Evolutionary conservation across 2,888 invertebrate species (phyloP).

Genomic region (Conistra vaccinii): DNA sequence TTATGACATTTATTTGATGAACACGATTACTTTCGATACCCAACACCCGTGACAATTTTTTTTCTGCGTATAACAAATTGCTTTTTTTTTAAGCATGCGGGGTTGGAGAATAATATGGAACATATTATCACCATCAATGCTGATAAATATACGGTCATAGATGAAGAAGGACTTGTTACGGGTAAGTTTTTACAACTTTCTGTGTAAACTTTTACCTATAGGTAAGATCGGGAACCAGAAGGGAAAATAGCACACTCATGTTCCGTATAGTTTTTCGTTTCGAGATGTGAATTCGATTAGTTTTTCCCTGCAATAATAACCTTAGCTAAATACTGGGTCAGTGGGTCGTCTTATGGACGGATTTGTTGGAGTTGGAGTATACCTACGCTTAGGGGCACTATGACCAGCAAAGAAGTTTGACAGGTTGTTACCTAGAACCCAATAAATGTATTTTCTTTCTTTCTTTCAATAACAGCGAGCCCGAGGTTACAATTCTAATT

Average conservation of each 20-base stretch:
- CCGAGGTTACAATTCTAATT: not conserved
- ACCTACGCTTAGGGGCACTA: too few species aligned
- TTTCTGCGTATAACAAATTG: constrained; percentile 24
- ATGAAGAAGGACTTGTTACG: constrained; percentile 93
- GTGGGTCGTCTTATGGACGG: too few species aligned
- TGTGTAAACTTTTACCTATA: not conserved
- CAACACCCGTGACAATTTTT: constrained; percentile 37
- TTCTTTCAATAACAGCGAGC: too few species aligned
- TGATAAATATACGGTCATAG: constrained; percentile 93
- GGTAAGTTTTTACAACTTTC: constrained; percentile 82
- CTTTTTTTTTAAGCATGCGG: constrained; percentile 89
- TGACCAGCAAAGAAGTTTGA: too few species aligned
- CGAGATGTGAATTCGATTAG: not conserved
- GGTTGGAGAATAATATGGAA: constrained; percentile 92
- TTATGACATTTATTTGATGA: constrained; percentile 31
- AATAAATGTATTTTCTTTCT: too few species aligned
- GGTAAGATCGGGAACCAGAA: not conserved
- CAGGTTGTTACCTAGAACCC: not conserved
- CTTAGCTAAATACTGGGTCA: not conserved
- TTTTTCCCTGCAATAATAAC: not conserved
- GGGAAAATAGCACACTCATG: not conserved
- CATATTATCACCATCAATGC: constrained; percentile 94
- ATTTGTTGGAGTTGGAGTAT: too few species aligned
- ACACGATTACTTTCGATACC: constrained; percentile 44
- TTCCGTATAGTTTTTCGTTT: not conserved